Percentiles rank a stretch among this genome's conserved stretches.
Conservation (phyloP, 2,888 invertebrate genomes). For the Campoletis raptor region DNA sequence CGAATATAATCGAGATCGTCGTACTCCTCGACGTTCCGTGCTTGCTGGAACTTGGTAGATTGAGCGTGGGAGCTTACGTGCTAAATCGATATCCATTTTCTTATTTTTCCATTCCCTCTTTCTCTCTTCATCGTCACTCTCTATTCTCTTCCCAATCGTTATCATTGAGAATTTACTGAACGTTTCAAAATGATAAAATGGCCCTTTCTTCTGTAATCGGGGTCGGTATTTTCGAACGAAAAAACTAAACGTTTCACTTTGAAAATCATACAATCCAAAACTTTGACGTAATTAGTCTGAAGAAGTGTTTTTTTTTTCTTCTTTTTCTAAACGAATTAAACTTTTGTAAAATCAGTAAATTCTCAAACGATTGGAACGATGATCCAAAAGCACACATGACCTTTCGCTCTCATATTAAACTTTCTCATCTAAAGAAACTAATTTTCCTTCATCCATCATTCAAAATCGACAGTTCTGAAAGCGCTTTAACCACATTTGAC, state of each 20-base stretch:
- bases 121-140: conserved; percentile 21
- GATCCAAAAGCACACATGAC: conserved; percentile 37
- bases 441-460: conserved; percentile 5
- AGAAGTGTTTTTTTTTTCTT: not conserved
- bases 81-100: conserved; percentile 66
- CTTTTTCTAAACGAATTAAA: not conserved
- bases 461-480: conserved; percentile 34
- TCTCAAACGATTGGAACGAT: not conserved
- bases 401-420: conserved; percentile 12
- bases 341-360: not conserved
- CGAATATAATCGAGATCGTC: conserved; percentile 69
- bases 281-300: not conserved
- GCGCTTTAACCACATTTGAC: conserved; percentile 22
- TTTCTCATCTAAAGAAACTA: conserved; percentile 32
- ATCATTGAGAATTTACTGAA: not conserved
- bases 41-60: conserved; percentile 70
- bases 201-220: not conserved
- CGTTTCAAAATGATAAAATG: not conserved
- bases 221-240: not conserved
- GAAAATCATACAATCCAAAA: not conserved
- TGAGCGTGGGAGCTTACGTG: conserved; percentile 73
- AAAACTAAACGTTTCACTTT: not conserved
- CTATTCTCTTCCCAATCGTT: not conserved
- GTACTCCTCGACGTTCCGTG: conserved; percentile 69
- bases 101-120: conserved; percentile 28